Evolutionary conservation across 1,140 invertebrate genomes (phyloP).

Genomic region (Pogonomyrmex californicus): DNA sequence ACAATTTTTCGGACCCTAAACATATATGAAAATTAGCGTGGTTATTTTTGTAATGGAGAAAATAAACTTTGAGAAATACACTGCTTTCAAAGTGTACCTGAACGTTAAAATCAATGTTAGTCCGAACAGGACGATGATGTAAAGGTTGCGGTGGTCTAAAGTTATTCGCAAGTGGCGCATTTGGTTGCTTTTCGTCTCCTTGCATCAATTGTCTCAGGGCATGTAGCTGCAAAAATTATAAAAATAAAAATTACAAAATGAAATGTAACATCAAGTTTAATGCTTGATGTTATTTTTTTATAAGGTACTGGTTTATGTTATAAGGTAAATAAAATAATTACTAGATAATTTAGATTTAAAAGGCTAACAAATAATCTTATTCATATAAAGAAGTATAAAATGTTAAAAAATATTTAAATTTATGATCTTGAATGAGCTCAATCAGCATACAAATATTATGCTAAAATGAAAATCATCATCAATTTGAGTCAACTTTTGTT

Average conservation of each 20-base stretch:
- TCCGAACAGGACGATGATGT: constrained; percentile 96
- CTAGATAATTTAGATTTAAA: neutral
- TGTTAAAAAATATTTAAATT: neutral
- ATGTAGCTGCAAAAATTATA: constrained; percentile 90
- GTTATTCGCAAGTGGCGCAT: constrained; percentile 97
- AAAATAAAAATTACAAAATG: constrained; percentile 9
- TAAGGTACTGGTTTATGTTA: neutral
- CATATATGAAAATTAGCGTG: constrained; percentile 21
- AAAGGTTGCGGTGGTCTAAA: constrained; percentile 95
- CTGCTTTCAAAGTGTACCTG: constrained; percentile 85
- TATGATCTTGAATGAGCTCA: neutral
- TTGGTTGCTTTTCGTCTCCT: constrained; percentile 93
- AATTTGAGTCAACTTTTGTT: constrained; percentile 12
- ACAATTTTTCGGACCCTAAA: constrained; percentile 91
- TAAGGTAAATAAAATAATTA: neutral
- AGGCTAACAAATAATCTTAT: neutral
- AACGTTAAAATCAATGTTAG: constrained; percentile 97
- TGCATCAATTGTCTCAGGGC: constrained; percentile 94
- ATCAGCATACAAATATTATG: neutral
- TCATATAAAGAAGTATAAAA: neutral
- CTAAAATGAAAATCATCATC: neutral
- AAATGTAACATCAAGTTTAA: neutral
- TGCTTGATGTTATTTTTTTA: neutral
- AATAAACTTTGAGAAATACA: too few species aligned
- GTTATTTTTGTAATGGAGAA: neutral